Conservation (phyloP, 2,888 invertebrate genomes). For the Sipha maydis region DNA sequence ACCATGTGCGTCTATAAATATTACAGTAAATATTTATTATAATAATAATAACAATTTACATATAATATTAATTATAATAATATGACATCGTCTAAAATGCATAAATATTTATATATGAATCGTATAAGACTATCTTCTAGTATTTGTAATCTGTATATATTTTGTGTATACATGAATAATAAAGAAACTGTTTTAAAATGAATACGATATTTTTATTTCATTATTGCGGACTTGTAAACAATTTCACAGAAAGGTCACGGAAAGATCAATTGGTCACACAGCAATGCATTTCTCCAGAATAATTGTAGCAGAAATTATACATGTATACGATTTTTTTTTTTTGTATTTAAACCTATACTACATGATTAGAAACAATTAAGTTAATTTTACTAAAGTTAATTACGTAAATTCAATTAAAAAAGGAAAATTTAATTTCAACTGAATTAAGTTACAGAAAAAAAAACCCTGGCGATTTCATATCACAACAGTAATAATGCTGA, state of each 20-base stretch:
- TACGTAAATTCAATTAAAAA: background rate
- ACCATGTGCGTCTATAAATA: too few relatives aligned
- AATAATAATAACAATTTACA: too few relatives aligned
- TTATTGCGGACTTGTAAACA: background rate
- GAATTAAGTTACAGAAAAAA: too few relatives aligned
- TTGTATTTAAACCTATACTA: background rate
- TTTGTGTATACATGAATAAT: too few relatives aligned
- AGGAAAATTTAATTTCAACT: background rate
- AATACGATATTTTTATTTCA: background rate
- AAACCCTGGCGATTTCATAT: too few relatives aligned
- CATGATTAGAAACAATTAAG: background rate
- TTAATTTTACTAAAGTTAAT: background rate
- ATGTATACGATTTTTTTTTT: background rate
- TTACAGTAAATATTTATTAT: too few relatives aligned
- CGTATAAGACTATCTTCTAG: too few relatives aligned
- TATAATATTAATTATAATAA: too few relatives aligned
- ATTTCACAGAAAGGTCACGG: slow-evolving; percentile 32
- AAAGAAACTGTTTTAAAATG: background rate
- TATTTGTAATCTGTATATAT: too few relatives aligned
- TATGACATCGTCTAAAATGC: too few relatives aligned
- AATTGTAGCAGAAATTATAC: background rate
- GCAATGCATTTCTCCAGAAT: slow-evolving; percentile 22
- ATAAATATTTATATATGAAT: too few relatives aligned
- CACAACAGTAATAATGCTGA: too few relatives aligned
- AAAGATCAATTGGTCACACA: slow-evolving; percentile 23